phyloP scores from a whole-genome alignment of 2,888 invertebrate genomes.

The Saturnia japonica region DNA sequence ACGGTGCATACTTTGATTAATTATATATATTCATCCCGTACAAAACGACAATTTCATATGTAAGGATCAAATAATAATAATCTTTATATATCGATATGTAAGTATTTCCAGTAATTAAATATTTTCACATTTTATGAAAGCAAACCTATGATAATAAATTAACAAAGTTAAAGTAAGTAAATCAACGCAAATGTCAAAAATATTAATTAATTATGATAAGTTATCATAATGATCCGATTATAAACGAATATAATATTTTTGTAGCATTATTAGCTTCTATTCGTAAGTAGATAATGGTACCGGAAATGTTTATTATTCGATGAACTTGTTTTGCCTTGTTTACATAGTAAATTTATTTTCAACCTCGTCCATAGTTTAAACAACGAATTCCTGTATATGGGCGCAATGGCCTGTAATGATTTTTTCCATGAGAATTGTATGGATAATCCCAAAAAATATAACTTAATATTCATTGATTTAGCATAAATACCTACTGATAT shows the following conservation, averaged over 20 bases:
- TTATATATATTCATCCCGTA: too few species aligned
- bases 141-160: constrained; percentile 1
- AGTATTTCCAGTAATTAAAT: neutral
- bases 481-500: neutral
- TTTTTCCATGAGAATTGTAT: constrained; percentile 48
- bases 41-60: too few species aligned
- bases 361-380: constrained; percentile 64
- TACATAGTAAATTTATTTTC: constrained; percentile 68
- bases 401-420: constrained; percentile 70
- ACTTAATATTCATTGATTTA: constrained; percentile 1
- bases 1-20: too few species aligned
- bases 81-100: neutral
- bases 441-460: constrained; percentile 42
- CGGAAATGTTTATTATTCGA: constrained; percentile 29
- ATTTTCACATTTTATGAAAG: neutral
- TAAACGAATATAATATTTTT: constrained; percentile 9
- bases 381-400: constrained; percentile 63
- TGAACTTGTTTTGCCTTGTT: constrained; percentile 42
- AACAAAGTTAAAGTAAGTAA: constrained; percentile 24
- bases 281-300: neutral
- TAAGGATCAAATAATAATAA: neutral
- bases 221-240: constrained; percentile 38
- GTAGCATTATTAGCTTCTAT: constrained; percentile 12
- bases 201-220: constrained; percentile 50
- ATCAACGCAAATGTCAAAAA: constrained; percentile 25